Evolutionary conservation across 2,797 vertebrate genomes (phyloP).

Genomic region (Macropus fuliginosus): DNA sequence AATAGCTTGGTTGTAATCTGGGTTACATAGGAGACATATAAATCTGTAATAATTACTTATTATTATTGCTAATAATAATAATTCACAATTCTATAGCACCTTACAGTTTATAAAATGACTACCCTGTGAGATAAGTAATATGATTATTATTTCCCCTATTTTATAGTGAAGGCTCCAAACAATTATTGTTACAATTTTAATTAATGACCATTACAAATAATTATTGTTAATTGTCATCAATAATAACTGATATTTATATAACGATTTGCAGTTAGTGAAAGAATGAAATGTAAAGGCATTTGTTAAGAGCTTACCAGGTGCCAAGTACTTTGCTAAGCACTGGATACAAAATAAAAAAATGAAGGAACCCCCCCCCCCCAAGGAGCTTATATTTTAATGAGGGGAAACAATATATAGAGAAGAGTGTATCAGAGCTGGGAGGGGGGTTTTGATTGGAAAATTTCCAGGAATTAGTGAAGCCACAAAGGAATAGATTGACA

Average conservation of each 20-base stretch:
- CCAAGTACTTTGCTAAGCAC: background rate
- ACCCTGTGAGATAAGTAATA: background rate
- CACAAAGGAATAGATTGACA: background rate
- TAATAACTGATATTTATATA: background rate
- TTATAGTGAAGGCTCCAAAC: background rate
- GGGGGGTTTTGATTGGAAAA: background rate
- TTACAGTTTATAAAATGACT: background rate
- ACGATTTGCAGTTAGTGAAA: background rate
- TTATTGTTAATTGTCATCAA: background rate
- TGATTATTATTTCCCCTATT: background rate
- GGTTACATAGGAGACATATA: background rate
- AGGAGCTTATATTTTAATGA: background rate
- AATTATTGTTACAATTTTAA: background rate
- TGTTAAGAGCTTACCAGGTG: background rate
- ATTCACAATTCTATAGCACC: background rate
- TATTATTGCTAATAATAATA: background rate
- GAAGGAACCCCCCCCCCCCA: background rate
- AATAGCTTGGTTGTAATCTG: background rate
- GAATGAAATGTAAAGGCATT: background rate
- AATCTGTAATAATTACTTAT: background rate
- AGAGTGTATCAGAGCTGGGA: background rate
- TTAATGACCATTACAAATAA: background rate
- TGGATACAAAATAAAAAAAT: background rate
- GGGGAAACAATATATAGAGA: background rate
- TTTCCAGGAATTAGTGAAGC: background rate